A percentile compares a stretch with the other conserved stretches of the same genome.
These are phyloP conservation scores for Brachylomia viminalis DNA, from an alignment of 2,888 invertebrate genomes.

Conservation along the genomic window DNA sequence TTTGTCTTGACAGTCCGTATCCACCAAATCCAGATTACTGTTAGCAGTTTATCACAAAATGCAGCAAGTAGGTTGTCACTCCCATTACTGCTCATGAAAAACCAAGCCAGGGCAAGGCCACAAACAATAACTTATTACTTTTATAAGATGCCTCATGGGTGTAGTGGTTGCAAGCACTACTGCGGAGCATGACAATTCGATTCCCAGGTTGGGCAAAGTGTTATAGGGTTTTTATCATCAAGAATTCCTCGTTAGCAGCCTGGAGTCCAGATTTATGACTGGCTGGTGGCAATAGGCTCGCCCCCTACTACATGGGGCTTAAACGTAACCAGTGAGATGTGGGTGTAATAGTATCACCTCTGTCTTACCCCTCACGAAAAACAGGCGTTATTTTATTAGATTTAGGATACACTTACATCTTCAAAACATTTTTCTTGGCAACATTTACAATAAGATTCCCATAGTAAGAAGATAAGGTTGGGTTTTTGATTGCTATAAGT, in stretches of 20 bases:
- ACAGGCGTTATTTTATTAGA: too few species aligned
- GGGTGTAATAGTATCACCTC: too few species aligned
- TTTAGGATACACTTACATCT: slow-evolving; percentile 85
- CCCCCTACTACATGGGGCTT: too few species aligned
- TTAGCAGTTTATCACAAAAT: not conserved
- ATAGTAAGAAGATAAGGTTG: slow-evolving; percentile 89
- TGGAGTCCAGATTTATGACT: too few species aligned
- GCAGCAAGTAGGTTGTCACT: not conserved
- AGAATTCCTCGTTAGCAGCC: too few species aligned
- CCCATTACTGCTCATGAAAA: not conserved
- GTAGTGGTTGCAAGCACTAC: too few species aligned
- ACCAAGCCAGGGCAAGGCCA: not conserved
- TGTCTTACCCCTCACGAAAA: too few species aligned
- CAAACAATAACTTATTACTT: not conserved
- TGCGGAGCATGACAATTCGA: too few species aligned
- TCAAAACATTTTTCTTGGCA: slow-evolving; percentile 91
- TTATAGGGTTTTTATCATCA: too few species aligned
- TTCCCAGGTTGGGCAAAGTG: too few species aligned
- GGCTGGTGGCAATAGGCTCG: too few species aligned
- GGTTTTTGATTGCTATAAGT: slow-evolving; percentile 80
- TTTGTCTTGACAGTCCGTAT: not conserved
- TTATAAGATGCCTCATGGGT: not conserved
- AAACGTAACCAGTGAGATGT: too few species aligned
- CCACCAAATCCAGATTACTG: not conserved
- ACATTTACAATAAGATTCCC: slow-evolving; percentile 89